A percentile compares a stretch with the other conserved stretches of the same genome.
Evolutionary conservation across 2,888 invertebrate species (phyloP).

Genomic region (Cephus pygmeus): DNA sequence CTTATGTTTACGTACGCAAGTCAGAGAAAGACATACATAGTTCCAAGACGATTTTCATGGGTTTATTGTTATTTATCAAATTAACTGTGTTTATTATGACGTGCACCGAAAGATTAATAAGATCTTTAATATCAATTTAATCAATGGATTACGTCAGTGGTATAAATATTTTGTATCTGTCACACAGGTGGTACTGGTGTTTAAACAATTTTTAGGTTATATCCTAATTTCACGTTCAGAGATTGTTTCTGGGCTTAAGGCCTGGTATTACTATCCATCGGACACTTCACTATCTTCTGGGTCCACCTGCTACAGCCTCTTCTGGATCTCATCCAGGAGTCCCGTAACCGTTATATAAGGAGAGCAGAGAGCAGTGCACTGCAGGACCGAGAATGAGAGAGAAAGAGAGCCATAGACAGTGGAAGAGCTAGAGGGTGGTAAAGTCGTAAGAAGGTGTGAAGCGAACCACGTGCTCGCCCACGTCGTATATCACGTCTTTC

Average conservation of each 20-base stretch:
- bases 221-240: not conserved
- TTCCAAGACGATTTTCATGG: not conserved
- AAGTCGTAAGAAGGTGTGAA: slow-evolving; percentile 57
- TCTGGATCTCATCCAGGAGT: not conserved
- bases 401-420: not conserved
- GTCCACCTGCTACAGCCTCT: not conserved
- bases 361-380: not conserved
- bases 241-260: not conserved
- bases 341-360: not conserved
- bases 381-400: not conserved
- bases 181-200: not conserved
- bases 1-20: not conserved
- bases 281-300: not conserved
- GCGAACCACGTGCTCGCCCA: slow-evolving; percentile 54
- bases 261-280: not conserved
- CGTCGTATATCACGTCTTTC: slow-evolving; percentile 53
- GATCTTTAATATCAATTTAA: not conserved
- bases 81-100: not conserved
- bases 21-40: not conserved
- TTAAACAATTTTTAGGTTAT: not conserved
- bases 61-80: not conserved
- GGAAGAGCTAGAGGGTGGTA: not conserved
- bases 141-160: no score
- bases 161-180: no score
- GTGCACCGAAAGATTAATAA: not conserved